phyloP scores from a whole-genome alignment of 2,797 vertebrate species.

The Mycteria americana region DNA sequence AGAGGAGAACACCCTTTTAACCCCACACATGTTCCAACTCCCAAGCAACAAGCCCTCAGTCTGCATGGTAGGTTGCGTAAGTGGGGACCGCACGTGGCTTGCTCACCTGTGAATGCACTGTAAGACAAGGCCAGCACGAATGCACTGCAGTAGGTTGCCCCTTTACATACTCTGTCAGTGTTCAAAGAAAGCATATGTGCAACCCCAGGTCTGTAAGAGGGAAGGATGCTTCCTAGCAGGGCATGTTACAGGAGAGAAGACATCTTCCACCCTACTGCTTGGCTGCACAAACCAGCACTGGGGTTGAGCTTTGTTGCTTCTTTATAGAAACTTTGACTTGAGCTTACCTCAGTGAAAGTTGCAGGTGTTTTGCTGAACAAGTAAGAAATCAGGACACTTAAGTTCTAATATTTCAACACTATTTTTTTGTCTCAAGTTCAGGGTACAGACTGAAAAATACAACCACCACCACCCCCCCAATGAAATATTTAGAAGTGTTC shows the following conservation, averaged over 20 bases:
- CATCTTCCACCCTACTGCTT: neutral
- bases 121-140: neutral
- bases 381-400: neutral
- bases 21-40: neutral
- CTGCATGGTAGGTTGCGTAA: neutral
- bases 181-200: neutral
- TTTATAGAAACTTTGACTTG: neutral
- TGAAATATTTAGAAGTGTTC: neutral
- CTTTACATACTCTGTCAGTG: too few species aligned
- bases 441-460: neutral
- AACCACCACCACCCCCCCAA: rapidly evolving
- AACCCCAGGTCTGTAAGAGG: neutral
- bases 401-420: neutral
- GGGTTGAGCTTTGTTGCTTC: neutral
- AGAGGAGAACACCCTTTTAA: neutral
- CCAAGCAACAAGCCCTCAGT: neutral
- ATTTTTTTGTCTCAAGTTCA: neutral
- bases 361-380: neutral
- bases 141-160: too few species aligned
- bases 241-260: neutral
- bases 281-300: neutral
- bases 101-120: neutral
- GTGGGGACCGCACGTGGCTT: too few species aligned
- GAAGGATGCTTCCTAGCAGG: neutral
- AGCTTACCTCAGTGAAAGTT: neutral